Evolutionary conservation across 2,888 invertebrate species (phyloP).

Genomic region (Scaptomyza reducta): DNA sequence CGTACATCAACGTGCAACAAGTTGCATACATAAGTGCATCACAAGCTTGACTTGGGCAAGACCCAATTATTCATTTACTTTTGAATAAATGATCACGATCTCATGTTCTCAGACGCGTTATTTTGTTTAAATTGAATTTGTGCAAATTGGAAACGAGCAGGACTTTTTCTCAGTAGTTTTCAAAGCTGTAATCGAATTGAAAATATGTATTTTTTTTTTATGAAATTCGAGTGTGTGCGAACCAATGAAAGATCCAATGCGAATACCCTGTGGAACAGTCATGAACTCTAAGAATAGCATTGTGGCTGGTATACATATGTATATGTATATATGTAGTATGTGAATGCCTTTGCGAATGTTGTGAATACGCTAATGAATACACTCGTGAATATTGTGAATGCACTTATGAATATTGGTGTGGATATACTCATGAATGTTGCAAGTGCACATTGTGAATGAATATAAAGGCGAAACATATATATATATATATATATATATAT

Average conservation of each 20-base stretch:
- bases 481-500: background rate
- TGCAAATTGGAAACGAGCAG: background rate
- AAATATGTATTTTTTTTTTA: constrained; percentile 1
- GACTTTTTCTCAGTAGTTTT: background rate
- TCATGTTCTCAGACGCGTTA: background rate
- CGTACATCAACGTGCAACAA: background rate
- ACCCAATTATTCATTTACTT: background rate
- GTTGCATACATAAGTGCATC: background rate
- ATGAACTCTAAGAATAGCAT: background rate
- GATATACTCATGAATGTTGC: constrained; percentile 45
- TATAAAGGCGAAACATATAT: background rate
- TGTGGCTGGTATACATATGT: constrained; percentile 5
- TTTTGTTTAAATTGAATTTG: constrained; percentile 5
- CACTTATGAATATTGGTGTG: constrained; percentile 19
- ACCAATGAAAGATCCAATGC: constrained; percentile 22
- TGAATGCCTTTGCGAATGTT: constrained; percentile 9
- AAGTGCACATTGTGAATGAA: constrained; percentile 37
- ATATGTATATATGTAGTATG: background rate
- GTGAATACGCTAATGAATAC: constrained; percentile 9
- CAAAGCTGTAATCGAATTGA: constrained; percentile 5
- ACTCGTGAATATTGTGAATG: constrained; percentile 20
- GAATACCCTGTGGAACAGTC: constrained; percentile 1
- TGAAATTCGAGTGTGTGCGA: constrained; percentile 2
- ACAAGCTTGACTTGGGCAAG: background rate
- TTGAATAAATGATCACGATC: background rate